A percentile compares a stretch with the other conserved stretches of the same genome.
Evolutionary conservation across 2,113 vertebrate species (phyloP).

Genomic region (Himantopus leucocephalus): DNA sequence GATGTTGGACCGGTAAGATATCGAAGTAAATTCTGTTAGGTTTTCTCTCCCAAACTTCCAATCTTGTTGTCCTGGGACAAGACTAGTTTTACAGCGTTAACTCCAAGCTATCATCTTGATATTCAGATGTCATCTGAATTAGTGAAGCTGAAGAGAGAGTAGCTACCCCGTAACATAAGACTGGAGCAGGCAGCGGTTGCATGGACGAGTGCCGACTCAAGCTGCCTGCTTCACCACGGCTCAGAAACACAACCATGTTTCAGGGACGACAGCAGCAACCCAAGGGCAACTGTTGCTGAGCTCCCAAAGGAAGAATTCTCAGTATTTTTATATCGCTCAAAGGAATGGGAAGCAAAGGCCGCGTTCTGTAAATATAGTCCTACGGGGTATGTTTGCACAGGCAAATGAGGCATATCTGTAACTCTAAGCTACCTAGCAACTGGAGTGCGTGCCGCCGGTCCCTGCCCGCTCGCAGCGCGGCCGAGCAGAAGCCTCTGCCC

Average conservation of each 20-base stretch:
- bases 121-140: neutral
- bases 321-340: neutral
- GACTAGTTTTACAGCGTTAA: neutral
- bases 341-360: slow-evolving; percentile 56
- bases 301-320: slow-evolving; percentile 39
- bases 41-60: neutral
- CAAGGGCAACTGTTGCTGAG: slow-evolving; percentile 31
- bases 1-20: neutral
- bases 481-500: neutral
- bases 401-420: slow-evolving; percentile 33
- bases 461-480: neutral
- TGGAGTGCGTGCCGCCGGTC: fast-evolving
- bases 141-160: neutral
- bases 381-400: slow-evolving; percentile 1
- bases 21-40: neutral
- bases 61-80: neutral
- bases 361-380: slow-evolving; percentile 32
- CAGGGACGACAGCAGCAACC: neutral
- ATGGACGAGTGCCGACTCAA: fast-evolving
- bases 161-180: neutral
- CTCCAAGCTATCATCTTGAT: neutral
- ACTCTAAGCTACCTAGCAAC: slow-evolving; percentile 16
- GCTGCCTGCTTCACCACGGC: fast-evolving
- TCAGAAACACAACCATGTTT: neutral
- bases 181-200: neutral